phyloP scores from a whole-genome alignment of 2,888 invertebrate species.

The Syrista parreyssii region DNA sequence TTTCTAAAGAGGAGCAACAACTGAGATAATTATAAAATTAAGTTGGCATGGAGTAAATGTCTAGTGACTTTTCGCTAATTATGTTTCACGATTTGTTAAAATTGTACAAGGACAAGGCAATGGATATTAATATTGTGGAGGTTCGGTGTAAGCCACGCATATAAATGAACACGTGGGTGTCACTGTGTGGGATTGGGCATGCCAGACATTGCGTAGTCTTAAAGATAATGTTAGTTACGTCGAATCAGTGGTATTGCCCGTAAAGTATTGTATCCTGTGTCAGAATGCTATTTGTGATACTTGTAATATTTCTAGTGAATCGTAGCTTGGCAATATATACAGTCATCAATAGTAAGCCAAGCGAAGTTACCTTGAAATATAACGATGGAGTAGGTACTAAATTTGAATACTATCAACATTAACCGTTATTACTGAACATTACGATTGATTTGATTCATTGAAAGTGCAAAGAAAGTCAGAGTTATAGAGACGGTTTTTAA shows the following conservation, averaged over 20 bases:
- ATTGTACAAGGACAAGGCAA: neutral
- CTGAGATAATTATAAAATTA: neutral
- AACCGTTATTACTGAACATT: neutral
- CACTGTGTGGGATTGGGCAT: neutral
- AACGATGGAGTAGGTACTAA: constrained; percentile 48
- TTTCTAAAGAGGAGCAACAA: neutral
- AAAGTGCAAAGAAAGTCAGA: neutral
- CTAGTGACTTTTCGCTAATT: neutral
- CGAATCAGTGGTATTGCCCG: neutral
- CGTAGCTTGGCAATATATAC: constrained; percentile 38
- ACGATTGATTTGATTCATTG: neutral
- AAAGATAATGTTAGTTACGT: neutral
- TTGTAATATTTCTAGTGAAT: constrained; percentile 16
- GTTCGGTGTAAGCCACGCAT: constrained; percentile 7
- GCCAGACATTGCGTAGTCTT: neutral
- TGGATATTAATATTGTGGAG: neutral
- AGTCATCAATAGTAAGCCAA: constrained; percentile 49
- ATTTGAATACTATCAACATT: neutral
- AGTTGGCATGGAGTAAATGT: neutral
- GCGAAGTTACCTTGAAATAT: constrained; percentile 53
- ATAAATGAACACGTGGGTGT: constrained; percentile 2
- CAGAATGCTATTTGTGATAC: neutral
- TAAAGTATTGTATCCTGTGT: neutral
- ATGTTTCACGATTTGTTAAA: neutral
- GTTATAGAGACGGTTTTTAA: neutral